Evolutionary conservation across 2,888 invertebrate species (phyloP), one percentile per base, ranked within the genome.

Genomic region (Campopleginae sp.): DNA sequence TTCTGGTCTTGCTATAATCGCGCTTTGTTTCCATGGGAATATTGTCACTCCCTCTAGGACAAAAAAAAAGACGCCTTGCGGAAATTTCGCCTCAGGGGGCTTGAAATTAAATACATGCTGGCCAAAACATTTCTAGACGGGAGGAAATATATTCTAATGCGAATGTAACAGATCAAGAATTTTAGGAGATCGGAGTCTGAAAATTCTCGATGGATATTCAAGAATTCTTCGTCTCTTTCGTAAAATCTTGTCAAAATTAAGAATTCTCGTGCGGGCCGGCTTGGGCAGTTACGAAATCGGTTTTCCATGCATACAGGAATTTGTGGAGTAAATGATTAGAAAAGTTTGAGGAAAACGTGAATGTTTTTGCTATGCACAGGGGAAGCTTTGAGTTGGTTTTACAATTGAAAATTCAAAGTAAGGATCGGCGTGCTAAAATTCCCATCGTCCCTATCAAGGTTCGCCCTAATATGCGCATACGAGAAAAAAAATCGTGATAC

Each of bases 1-100:
- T 79, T 86, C 79, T 17, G 14, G 10, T 6, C 63, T 17, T 33
- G 23, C 58, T 42, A 51, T 72, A 51, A 71, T 58, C 58, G 23
- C 58, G 38, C 48, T 23, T 38, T 54, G 58, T 72, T 72, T 42
- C 58, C 58, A 42, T 42, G 4, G 38, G 38, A 58, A 23, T 23
- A 72, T 23, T 58, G 42, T 72, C 33, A 51, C 51, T 10, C 42
- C 27, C 33, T 38, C 38, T 19, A 54, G 54, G 42, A 23, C 2
- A 3, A 27, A 70, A 31, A 70, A 70, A 70, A 48, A 27, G 44
- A 46, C 1, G 38, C 8, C 14, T 46, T 68, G 14, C 19, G 46
- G n/a, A 71, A 71, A 8, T 54, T 27, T 51, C 17, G 54, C 38
- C 19, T 51, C 48, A 12, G 19, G 4, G 48, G n/a, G 8, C 1